Percentiles rank a stretch among this genome's conserved stretches.
These are phyloP conservation scores for Pseudorasbora parva DNA, from an alignment of 2,113 vertebrate genomes.

Conservation along the genomic window DNA sequence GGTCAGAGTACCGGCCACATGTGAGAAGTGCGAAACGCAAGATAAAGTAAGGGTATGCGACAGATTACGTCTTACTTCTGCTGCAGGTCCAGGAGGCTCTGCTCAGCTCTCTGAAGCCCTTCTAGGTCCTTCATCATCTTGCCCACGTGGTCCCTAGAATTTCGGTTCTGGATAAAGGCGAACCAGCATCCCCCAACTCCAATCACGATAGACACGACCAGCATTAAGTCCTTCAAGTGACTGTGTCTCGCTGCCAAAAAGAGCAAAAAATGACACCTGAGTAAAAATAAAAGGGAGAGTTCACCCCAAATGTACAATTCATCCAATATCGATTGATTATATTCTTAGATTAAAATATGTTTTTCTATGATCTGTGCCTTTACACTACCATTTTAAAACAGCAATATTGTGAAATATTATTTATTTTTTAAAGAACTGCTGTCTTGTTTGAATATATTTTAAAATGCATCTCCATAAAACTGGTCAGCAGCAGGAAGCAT, in stretches of 20 bases:
- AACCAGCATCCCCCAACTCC: conserved; percentile 94
- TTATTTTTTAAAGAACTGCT: background rate
- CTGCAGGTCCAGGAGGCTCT: conserved; percentile 91
- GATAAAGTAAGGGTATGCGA: too few relatives aligned
- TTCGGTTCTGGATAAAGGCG: conserved; percentile 89
- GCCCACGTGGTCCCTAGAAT: conserved; percentile 90
- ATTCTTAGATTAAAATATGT: too few relatives aligned
- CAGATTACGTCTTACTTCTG: conserved; percentile 80
- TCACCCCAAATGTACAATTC: background rate
- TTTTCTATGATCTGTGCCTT: background rate
- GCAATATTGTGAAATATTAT: background rate
- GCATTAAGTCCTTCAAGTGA: conserved; percentile 89
- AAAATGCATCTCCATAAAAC: too few relatives aligned
- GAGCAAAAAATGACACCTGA: background rate
- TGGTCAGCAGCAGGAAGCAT: too few relatives aligned
- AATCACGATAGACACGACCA: conserved; percentile 88
- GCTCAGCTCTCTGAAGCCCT: conserved; percentile 89
- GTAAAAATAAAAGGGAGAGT: background rate
- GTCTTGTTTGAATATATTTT: background rate
- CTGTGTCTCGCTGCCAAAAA: conserved; percentile 78
- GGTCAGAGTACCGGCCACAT: too few relatives aligned
- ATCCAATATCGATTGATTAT: too few relatives aligned
- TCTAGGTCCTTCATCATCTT: conserved; percentile 95
- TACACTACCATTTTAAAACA: background rate
- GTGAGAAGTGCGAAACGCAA: too few relatives aligned